Base-by-base conservation (phyloP, 2,797 vertebrate species). In the Molossus alvarezi region DNA sequence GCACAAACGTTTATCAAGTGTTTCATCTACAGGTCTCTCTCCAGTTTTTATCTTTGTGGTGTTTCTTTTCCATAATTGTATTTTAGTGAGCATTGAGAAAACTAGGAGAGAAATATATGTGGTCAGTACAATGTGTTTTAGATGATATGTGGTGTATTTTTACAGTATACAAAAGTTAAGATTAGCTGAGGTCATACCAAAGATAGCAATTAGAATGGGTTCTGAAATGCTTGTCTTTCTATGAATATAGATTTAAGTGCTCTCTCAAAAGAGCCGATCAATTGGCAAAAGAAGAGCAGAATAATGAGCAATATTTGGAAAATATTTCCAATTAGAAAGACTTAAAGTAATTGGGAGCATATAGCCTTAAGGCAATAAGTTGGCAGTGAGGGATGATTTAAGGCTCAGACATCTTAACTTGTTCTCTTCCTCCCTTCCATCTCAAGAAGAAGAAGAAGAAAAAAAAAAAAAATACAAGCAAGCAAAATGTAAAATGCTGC, bases 221-320 rank as follows among this genome's bases (percentile, higher is more conserved):
- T 94, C 65, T 18, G 9, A 93, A 91, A 95, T 51, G 3, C 23
- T 80, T 80, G 7, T 37, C 1, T 23, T 13, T 79, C 53, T 91
- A 17, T 65, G 29, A 83, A 87, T 88, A 92, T 67, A n/a, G 65
- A 86, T 89, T 93, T 48, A 92, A 89, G 12, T 48, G 11, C 3
- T 57, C 23, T 76, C 57, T 88, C 71, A 76, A 88, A 95, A 79
- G 37, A 96, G 10, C 18, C 64, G 86, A 67, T 87, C 37, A 80
- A 55, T 53, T 87, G 69, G 55, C 79, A 95, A 81, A 86, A 97
- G 33, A 94, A 91, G 25, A 96, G 25, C 6, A 94, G 58, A 83
- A 76, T 93, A 91, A 91, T 87, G 64, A 94, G 48, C 57, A 91
- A 71, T 87, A 87, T 87, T 91, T 89, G 25, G 33, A 75, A 96